Evolutionary conservation across 2,888 invertebrate genomes (phyloP), one percentile per base, ranked within the genome.

Genomic region (Eilema griseolum): DNA sequence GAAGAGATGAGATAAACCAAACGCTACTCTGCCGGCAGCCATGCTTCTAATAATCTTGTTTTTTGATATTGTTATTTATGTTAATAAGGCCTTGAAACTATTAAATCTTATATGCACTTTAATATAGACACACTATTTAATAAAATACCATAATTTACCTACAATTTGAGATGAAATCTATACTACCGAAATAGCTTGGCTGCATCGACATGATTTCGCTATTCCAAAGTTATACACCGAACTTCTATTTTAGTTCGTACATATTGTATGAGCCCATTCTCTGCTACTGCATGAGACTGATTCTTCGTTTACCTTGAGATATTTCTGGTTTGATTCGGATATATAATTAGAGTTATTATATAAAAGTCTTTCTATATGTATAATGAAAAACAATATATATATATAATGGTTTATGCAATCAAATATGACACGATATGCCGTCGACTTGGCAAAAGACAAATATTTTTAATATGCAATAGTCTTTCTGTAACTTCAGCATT

Each of bases 261-360:
- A 83, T 84, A 77, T 84, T 83, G 73, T 77, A 83, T 83, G 74
- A 80, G 71, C 28, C 73, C 71, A 67, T 79, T 79, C 71, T 72
- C 67, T 66, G 63, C 20, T 33, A 56, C 61, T 66, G 66, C 64
- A 69, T 16, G 46, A 31, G 61, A 24, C 61, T 28, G 16, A 71
- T 76, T 70, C 74, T 66, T 23, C 14, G 63, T 28, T 69, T 56
- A 26, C 65, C 56, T 31, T n/a, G 59, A 63, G 60, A 70, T 71
- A 61, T 72, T 72, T 60, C 59, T 20, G 14, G 24, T 63, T 31
- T 16, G 28, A n/a, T 64, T 61, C 46, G 28, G 33, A 16, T 61
- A 28, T 61, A 60, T 63, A 68, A 12, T 24, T 37, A 24, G 52
- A n/a, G 23, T 56, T 56, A 2, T n/a, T n/a, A n/a, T n/a, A n/a